These are phyloP conservation scores for Brachymystax lenok DNA, from an alignment of 2,797 vertebrate genomes.

Conservation along the genomic window DNA sequence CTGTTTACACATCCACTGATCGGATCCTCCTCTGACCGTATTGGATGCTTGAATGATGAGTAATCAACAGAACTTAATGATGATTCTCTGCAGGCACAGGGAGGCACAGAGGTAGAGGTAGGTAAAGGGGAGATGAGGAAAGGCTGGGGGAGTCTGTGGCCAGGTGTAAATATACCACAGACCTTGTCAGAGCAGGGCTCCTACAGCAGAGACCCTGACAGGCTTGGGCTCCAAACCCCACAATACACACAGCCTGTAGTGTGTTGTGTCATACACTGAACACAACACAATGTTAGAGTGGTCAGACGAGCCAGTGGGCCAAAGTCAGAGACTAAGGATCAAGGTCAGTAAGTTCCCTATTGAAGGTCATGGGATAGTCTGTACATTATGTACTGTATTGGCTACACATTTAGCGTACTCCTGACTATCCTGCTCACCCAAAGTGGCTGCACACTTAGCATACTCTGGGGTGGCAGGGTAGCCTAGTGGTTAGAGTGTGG, in stretches of 20 bases:
- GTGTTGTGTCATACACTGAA: background rate
- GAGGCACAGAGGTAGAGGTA: background rate
- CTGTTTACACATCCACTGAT: background rate
- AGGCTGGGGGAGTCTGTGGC: slow-evolving; percentile 29
- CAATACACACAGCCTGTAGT: slow-evolving; percentile 14
- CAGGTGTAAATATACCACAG: slow-evolving; percentile 80
- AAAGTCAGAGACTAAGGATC: background rate
- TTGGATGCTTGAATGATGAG: background rate
- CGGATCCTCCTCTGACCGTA: background rate
- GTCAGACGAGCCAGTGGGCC: background rate
- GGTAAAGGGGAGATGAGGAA: background rate
- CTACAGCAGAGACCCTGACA: slow-evolving; percentile 66
- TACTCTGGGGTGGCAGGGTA: too few species aligned
- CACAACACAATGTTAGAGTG: background rate
- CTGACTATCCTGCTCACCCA: slow-evolving; percentile 73
- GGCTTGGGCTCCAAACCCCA: slow-evolving; percentile 61
- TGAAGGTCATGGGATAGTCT: background rate
- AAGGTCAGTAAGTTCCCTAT: background rate
- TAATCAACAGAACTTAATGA: background rate
- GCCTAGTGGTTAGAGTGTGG: too few species aligned
- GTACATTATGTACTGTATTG: too few species aligned
- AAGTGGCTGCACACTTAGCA: slow-evolving; percentile 67
- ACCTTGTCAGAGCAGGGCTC: slow-evolving; percentile 77
- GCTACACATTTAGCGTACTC: slow-evolving; percentile 59
- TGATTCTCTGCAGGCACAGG: background rate